Conservation (phyloP, 2,113 vertebrate genomes). For the Paramormyrops kingsleyae region DNA sequence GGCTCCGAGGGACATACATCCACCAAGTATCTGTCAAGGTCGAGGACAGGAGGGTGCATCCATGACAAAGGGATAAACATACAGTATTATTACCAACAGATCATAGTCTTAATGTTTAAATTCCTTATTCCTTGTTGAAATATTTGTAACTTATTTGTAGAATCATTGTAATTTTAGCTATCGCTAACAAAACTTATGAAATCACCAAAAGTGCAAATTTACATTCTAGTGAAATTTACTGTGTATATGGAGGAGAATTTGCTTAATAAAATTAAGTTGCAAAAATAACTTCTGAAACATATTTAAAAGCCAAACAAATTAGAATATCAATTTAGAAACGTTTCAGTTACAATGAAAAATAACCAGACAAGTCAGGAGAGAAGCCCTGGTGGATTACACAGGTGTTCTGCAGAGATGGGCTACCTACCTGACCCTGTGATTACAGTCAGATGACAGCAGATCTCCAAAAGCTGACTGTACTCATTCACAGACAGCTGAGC, state of each 20-base stretch:
- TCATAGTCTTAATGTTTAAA: not conserved
- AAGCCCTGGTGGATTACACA: not conserved
- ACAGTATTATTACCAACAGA: not conserved
- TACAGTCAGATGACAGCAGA: not conserved
- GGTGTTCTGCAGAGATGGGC: not conserved
- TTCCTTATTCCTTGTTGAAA: not conserved
- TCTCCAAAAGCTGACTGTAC: not conserved
- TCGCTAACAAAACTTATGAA: not conserved
- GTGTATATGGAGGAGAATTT: not conserved
- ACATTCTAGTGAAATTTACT: not conserved
- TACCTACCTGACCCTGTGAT: not conserved
- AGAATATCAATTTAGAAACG: not conserved
- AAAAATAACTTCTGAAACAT: not conserved
- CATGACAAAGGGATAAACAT: not conserved
- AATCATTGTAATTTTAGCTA: not conserved
- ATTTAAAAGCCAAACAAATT: not conserved
- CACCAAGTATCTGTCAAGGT: constrained; percentile 35
- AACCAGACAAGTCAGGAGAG: not conserved
- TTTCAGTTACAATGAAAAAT: not conserved
- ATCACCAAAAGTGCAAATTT: not conserved
- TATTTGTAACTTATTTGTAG: not conserved
- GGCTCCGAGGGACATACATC: constrained; percentile 9
- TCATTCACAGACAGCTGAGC: not conserved
- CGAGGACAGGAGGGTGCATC: too few species aligned
- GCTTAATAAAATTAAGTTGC: not conserved